Base-by-base conservation (phyloP, 2,888 invertebrate genomes). In the Hybos culiciformis region DNA sequence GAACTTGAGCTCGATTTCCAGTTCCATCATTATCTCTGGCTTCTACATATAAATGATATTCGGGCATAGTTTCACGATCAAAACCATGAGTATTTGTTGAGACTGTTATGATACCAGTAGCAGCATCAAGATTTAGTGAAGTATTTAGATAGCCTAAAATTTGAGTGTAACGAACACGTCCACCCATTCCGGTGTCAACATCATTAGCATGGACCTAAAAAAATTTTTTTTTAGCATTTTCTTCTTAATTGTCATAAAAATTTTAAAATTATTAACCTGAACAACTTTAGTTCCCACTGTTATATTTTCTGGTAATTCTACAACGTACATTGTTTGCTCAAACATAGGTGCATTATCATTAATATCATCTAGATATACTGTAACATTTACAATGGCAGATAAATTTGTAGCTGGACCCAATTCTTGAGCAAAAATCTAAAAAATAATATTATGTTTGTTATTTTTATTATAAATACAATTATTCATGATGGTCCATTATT, bases 311-410 rank as follows among this genome's bases (percentile, higher is more conserved):
- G 80, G 76, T 19, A 93, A 65, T 41, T 79, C 78, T 0, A 78
- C 82, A 23, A 75, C 72, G 60, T 92, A 94, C 2, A 75, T 71
- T 31, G 76, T 66, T 51, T 80, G 75, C 12, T 76, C 68, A 58
- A 93, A 93, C 46, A 77, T 69, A 2, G 93, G 93, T 21, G 81
- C 72, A 62, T 91, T 90, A 60, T 94, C 93, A 57, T 94, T 93
- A 8, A 82, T 71, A 58, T 94, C 92, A 49, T 81, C 78, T 20
- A 94, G 67, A 55, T 83, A 79, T 11, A 91, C 83, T 2, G 80
- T 80, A 1, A 90, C 79, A 48, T 80, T 80, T 7, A 83, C 83
- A 39, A 73, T 73, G 4, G 77, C 75, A 41, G 85, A 79, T 39
- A 83, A 69, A 61, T 84, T 84, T 37, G 80, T 78, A 20, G 77